Evolutionary conservation across 2,797 vertebrate genomes (phyloP).

Genomic region (Semaprochilodus insignis): DNA sequence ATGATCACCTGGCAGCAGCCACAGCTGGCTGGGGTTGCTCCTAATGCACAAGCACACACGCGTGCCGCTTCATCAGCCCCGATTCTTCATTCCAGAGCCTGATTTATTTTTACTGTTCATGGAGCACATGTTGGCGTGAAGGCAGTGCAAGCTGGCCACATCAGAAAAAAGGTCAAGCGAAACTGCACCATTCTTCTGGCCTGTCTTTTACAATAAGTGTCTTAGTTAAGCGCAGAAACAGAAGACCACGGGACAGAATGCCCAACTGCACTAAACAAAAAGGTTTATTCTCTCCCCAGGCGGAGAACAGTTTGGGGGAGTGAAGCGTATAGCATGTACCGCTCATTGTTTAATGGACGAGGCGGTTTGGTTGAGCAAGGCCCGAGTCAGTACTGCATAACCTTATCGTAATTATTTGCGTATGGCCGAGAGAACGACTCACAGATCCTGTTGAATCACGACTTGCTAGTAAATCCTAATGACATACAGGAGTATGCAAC

Average conservation of each 20-base stretch:
- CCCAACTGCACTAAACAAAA: conserved; percentile 26
- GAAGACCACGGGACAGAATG: conserved; percentile 29
- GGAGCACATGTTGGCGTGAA: conserved; percentile 12
- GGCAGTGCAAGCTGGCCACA: not conserved
- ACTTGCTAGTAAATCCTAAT: conserved; percentile 37
- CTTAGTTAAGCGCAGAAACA: conserved; percentile 44
- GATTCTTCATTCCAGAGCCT: conserved; percentile 6
- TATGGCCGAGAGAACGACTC: conserved; percentile 32
- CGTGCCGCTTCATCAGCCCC: not conserved
- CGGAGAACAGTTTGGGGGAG: conserved; percentile 9
- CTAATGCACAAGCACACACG: not conserved
- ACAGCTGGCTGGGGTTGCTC: not conserved
- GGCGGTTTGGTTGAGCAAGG: conserved; percentile 14
- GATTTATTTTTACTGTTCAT: conserved; percentile 31
- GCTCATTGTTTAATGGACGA: conserved; percentile 22
- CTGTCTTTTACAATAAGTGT: conserved; percentile 40
- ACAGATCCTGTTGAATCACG: conserved; percentile 28
- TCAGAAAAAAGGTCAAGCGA: conserved; percentile 11
- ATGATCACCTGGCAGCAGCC: conserved; percentile 1
- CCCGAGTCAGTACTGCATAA: not conserved
- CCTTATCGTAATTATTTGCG: conserved; percentile 43
- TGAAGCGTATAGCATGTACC: not conserved
- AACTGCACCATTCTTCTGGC: conserved; percentile 21
- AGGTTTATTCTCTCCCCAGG: conserved; percentile 22
- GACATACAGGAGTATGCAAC: conserved; percentile 20